Percentiles rank a stretch among this genome's conserved stretches.
These are phyloP conservation scores for Platyrinchus mystaceus DNA, from an alignment of 2,797 vertebrate genomes.

Conservation along the genomic window DNA sequence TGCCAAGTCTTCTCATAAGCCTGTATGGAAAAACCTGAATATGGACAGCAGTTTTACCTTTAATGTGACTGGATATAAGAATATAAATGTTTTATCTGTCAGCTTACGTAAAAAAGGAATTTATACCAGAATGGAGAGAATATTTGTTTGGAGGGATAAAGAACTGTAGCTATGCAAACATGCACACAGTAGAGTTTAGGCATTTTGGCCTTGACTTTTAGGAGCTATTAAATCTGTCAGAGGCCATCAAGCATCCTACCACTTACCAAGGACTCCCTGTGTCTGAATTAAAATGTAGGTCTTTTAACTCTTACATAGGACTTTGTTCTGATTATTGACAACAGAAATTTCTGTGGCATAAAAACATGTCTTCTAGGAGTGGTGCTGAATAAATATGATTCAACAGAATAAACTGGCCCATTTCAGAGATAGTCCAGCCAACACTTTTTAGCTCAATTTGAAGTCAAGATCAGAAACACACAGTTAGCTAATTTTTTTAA, in stretches of 20 bases:
- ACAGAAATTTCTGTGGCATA: not conserved
- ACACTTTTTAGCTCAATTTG: not conserved
- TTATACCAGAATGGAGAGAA: not conserved
- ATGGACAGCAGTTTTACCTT: not conserved
- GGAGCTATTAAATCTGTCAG: not conserved
- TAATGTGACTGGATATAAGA: not conserved
- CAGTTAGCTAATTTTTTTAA: not conserved
- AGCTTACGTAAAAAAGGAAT: not conserved
- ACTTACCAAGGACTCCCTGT: not conserved
- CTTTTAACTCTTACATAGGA: not conserved
- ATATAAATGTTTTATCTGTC: not conserved
- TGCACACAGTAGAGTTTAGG: not conserved
- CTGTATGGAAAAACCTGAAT: not conserved
- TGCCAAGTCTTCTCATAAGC: not conserved
- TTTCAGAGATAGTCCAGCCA: not conserved
- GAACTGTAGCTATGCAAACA: not conserved
- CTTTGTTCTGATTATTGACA: not conserved
- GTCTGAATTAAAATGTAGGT: not conserved
- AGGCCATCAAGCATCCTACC: not conserved
- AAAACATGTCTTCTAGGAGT: not conserved
- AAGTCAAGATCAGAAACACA: slow-evolving; percentile 23
- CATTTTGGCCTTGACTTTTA: not conserved
- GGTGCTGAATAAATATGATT: not conserved
- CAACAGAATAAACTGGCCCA: not conserved
- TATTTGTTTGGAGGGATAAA: not conserved